Evolutionary conservation across 2,888 invertebrate genomes (phyloP), one percentile per base, ranked within the genome.

Genomic region (Drosophila eohydei): DNA sequence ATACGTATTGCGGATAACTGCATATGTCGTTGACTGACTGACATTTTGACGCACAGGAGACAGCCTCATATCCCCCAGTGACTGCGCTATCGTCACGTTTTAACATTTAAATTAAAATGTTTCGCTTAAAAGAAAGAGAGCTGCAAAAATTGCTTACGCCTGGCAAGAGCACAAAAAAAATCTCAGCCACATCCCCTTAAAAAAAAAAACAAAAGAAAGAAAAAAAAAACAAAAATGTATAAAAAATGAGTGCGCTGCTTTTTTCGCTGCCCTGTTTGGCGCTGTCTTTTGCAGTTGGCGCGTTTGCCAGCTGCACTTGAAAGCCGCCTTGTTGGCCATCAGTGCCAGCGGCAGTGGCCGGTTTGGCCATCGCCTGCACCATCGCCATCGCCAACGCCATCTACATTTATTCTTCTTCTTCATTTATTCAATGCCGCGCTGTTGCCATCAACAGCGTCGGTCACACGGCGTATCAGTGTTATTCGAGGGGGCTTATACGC

Each of bases 51-150:
- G 59, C 74, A 81, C 61, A 69, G 68, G 84, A 63, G 78, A 67
- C 71, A 78, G 70, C 48, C 74, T 56, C 71, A 68, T 81, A 67
- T 78, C 58, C 88, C 66, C 43, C 56, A 54, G 78, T 57, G 52
- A 44, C 55, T 71, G 64, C 71, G 80, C 76, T 71, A 89, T 86
- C 85, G 90, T 86, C 88, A 88, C 85, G 81, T 83, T 86, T 86
- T 89, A 88, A 80, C 85, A 89, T 86, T 86, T 86, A 89, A 86
- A 86, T 86, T 86, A 89, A 86, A 86, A 86, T 88, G 86, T 89
- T 86, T 86, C 87, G 84, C 83, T 77, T 69, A 88, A 80, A 52
- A 67, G 88, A 79, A 77, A 76, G 58, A 70, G 61, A 61, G 71
- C 67, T 60, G 74, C 68, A 70, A 69, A 71, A 83, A 77, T 80